A percentile compares a stretch with the other conserved stretches of the same genome.
Conservation (phyloP, 2,888 invertebrate species). For the Drosophila histrio region DNA sequence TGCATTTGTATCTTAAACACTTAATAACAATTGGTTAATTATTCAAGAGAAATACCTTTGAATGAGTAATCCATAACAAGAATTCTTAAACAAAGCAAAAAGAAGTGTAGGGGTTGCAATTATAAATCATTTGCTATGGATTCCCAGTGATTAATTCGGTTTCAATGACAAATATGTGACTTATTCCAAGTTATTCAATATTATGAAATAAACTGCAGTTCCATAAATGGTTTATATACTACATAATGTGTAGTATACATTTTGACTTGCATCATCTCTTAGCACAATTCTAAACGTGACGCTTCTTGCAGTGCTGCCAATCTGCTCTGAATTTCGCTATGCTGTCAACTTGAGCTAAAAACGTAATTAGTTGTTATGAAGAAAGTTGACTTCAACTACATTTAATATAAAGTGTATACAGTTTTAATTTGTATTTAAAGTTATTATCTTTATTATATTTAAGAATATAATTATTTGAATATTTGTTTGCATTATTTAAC, state of each 20-base stretch:
- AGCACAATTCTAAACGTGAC: not conserved
- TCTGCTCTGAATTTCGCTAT: not conserved
- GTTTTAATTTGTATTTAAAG: not conserved
- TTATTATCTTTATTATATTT: too few species aligned
- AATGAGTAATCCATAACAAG: not conserved
- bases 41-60: not conserved
- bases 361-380: not conserved
- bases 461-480: not conserved
- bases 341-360: not conserved
- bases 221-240: not conserved
- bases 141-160: conserved; percentile 2
- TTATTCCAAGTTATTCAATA: conserved; percentile 1
- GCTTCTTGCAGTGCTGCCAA: not conserved
- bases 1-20: not conserved
- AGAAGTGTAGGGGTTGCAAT: conserved; percentile 4
- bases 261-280: not conserved
- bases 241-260: not conserved
- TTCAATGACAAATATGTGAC: conserved; percentile 6
- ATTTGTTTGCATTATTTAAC: not conserved
- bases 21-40: not conserved
- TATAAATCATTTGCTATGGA: not conserved
- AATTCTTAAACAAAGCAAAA: conserved; percentile 7
- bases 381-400: not conserved
- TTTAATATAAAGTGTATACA: not conserved
- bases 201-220: conserved; percentile 1